Conservation (phyloP, 1,140 invertebrate genomes). For the Calliopsis andreniformis region DNA sequence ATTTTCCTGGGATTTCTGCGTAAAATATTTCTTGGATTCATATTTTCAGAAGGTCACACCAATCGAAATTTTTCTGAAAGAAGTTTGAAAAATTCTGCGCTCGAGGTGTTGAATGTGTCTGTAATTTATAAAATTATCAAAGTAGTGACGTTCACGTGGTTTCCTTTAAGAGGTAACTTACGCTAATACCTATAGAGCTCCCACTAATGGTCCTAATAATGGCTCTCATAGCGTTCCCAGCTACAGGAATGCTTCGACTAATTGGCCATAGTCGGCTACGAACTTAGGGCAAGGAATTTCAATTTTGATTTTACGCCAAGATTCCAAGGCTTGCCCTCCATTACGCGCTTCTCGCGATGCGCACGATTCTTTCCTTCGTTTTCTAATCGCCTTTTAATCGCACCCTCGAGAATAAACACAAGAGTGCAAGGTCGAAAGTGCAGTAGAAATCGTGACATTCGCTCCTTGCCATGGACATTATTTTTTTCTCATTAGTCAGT, state of each 20-base stretch:
- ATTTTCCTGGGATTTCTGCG: too few species aligned
- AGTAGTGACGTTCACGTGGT: not conserved
- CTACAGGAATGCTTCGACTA: slow-evolving; percentile 14
- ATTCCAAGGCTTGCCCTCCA: not conserved
- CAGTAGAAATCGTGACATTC: not conserved
- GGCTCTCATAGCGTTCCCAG: too few species aligned
- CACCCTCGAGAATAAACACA: not conserved
- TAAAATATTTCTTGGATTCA: not conserved
- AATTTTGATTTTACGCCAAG: slow-evolving; percentile 26
- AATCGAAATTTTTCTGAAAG: too few species aligned
- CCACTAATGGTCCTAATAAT: slow-evolving; percentile 27
- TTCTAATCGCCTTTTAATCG: slow-evolving; percentile 36
- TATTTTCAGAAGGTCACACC: not conserved
- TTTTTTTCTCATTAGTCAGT: not conserved
- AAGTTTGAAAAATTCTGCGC: too few species aligned
- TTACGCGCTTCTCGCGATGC: not conserved
- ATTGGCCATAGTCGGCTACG: slow-evolving; percentile 1
- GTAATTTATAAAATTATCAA: too few species aligned
- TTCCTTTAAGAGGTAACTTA: not conserved
- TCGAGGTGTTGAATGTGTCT: not conserved
- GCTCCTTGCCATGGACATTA: not conserved
- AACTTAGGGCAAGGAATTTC: slow-evolving; percentile 33
- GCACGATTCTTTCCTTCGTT: slow-evolving; percentile 10
- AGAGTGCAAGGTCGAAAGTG: not conserved
- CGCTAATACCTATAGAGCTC: not conserved